A percentile compares a stretch with the other conserved stretches of the same genome.
Conservation (phyloP, 2,888 invertebrate species). For the Drosophila anomalata region DNA sequence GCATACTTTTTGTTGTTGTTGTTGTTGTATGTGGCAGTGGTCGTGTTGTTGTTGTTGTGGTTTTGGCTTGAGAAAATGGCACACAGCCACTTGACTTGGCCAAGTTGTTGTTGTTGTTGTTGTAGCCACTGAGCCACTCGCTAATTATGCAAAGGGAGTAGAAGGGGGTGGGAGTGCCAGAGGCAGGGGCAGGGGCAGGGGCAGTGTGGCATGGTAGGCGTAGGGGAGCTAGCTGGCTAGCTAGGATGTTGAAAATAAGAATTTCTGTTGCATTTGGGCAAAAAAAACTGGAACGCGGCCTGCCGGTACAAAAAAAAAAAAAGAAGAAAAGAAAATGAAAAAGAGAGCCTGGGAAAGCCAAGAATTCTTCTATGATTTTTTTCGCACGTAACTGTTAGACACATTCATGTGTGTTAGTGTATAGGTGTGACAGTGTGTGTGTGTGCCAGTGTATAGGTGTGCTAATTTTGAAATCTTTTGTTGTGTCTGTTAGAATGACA, state of each 20-base stretch:
- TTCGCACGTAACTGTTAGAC: slow-evolving; percentile 59
- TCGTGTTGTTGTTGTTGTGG: slow-evolving; percentile 31
- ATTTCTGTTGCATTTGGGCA: slow-evolving; percentile 58
- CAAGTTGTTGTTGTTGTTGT: slow-evolving; percentile 48
- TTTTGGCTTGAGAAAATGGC: slow-evolving; percentile 70
- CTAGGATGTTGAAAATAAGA: slow-evolving; percentile 8
- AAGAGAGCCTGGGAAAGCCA: slow-evolving; percentile 14
- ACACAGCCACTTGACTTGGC: slow-evolving; percentile 75
- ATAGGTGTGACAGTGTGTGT: slow-evolving; percentile 23
- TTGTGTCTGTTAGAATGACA: slow-evolving; percentile 55
- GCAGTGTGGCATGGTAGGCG: background rate
- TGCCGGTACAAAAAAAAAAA: slow-evolving; percentile 22
- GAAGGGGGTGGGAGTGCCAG: background rate
- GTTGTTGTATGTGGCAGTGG: slow-evolving; percentile 31
- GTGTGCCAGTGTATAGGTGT: slow-evolving; percentile 51
- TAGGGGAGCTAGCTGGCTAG: too few relatives aligned
- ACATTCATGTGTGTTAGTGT: slow-evolving; percentile 5
- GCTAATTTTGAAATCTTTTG: slow-evolving; percentile 71
- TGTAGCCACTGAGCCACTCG: slow-evolving; percentile 59
- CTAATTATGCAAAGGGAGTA: slow-evolving; percentile 66
- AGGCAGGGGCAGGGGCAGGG: background rate
- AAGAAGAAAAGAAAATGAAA: background rate
- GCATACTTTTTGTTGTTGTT: slow-evolving; percentile 38
- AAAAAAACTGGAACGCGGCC: slow-evolving; percentile 61
- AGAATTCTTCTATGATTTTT: slow-evolving; percentile 33